Percentiles rank a stretch among this genome's conserved stretches.
phyloP scores from a whole-genome alignment of 2,888 invertebrate species.

The Nomada hirtipes region DNA sequence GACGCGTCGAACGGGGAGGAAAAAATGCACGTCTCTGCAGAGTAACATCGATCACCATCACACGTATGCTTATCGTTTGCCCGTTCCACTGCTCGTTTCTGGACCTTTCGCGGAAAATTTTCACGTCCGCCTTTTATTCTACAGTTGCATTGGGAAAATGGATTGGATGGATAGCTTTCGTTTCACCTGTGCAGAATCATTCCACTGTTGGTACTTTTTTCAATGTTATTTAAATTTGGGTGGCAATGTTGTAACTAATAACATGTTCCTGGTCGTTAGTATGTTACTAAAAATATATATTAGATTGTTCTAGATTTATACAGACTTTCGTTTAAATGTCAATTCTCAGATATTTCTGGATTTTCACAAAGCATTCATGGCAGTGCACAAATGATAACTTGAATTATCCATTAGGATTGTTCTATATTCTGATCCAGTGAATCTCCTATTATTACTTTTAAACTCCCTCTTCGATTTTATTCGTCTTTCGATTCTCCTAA shows the following conservation, averaged over 20 bases:
- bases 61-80: slow-evolving; percentile 38
- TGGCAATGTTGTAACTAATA: too few relatives aligned
- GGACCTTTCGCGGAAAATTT: neutral
- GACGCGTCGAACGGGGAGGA: neutral
- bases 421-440: neutral
- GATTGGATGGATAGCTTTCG: slow-evolving; percentile 2
- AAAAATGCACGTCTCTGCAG: slow-evolving; percentile 7
- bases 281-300: too few relatives aligned
- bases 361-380: too few relatives aligned
- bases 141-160: slow-evolving; percentile 9
- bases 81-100: neutral
- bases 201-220: slow-evolving; percentile 22
- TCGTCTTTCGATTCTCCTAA: neutral
- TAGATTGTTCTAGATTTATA: too few relatives aligned
- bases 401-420: slow-evolving; percentile 18
- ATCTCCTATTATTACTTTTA: slow-evolving; percentile 11
- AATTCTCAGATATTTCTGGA: too few relatives aligned
- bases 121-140: slow-evolving; percentile 28
- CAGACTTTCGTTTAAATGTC: too few relatives aligned
- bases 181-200: slow-evolving; percentile 36
- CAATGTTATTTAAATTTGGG: neutral
- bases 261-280: too few relatives aligned
- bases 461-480: neutral
- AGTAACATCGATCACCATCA: slow-evolving; percentile 44
- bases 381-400: neutral